Evolutionary conservation across 2,797 vertebrate species (phyloP), one percentile per base, ranked within the genome.

Genomic region (Bovichtus variegatus): DNA sequence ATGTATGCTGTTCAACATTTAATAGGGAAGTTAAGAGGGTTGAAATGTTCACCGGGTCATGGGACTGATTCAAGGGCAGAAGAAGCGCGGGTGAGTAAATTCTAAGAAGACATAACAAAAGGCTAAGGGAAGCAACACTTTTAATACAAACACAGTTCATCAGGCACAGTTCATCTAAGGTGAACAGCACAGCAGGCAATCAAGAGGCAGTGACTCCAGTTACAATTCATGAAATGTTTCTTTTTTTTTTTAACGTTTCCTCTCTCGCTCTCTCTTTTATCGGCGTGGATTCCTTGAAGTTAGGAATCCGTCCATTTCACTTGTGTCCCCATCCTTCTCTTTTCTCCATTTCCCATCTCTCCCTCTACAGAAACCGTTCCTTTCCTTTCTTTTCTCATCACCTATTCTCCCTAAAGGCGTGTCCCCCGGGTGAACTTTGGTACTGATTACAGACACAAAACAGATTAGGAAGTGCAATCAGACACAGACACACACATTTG

Each of bases 401-500:
- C 58, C 54, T 23, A 21, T 57, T 11, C 55, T 40, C 63, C 59
- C 70, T 12, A 50, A 44, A 53, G 51, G 23, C 55, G 13, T 60
- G 65, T 76, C 84, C 76, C 61, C 40, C 10, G 3, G 34, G 59
- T 84, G 71, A 90, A 85, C 84, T 82, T 77, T 80, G 58, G 41
- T 54, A 65, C 53, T 25, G 53, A 87, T 83, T 72, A 63, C 58
- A 74, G 31, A 66, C 72, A 75, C 58, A 78, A 74, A 68, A 63
- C 51, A 78, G 59, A 86, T 78, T 76, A 71, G 50, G 23, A 66
- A 76, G 81, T 55, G 21, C 64, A 71, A 64, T 50, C 36, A 74
- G 6, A 61, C 69, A 57, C 40, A 57, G 27, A 41, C 25, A 36
- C 23, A 31, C 25, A 18, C 43, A 60, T 23, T 19, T 3, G 74